phyloP scores from a whole-genome alignment of 2,797 vertebrate genomes.

The Thunnus albacares region DNA sequence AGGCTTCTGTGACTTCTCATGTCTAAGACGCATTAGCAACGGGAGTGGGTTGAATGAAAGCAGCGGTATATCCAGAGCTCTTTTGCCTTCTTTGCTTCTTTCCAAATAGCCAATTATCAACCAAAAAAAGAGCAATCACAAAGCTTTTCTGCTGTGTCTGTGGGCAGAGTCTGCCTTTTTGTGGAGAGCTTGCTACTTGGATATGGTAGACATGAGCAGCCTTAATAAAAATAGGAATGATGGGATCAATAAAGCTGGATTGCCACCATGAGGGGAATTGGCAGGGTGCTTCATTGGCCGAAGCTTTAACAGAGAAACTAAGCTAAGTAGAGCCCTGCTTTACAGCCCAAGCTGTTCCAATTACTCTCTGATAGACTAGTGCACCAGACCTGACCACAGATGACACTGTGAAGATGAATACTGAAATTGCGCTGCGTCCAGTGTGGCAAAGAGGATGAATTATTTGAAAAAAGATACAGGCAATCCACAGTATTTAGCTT shows the following conservation, averaged over 20 bases:
- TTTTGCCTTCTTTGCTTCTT: constrained; percentile 11
- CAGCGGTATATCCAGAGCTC: neutral
- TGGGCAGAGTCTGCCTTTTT: constrained; percentile 9
- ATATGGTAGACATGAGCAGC: constrained; percentile 61
- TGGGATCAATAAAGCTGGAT: constrained; percentile 77
- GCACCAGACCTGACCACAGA: constrained; percentile 48
- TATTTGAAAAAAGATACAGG: constrained; percentile 34
- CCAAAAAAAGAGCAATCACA: constrained; percentile 34
- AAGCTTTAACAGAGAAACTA: constrained; percentile 64
- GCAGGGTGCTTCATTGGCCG: constrained; percentile 55
- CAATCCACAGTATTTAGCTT: constrained; percentile 42
- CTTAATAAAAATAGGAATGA: constrained; percentile 75
- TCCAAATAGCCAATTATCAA: constrained; percentile 23
- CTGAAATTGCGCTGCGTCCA: constrained; percentile 12
- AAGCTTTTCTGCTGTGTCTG: constrained; percentile 13
- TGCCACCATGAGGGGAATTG: constrained; percentile 74
- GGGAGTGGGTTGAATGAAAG: constrained; percentile 19
- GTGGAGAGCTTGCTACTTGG: constrained; percentile 30
- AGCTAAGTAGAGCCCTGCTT: constrained; percentile 61
- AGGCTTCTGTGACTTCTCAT: constrained; percentile 22
- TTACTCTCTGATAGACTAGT: constrained; percentile 68
- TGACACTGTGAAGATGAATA: constrained; percentile 34
- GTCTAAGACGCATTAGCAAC: constrained; percentile 29
- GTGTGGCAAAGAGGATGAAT: constrained; percentile 20
- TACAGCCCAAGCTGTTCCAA: constrained; percentile 63